phyloP scores from a whole-genome alignment of 2,888 invertebrate species.

The Anaspis maculata region DNA sequence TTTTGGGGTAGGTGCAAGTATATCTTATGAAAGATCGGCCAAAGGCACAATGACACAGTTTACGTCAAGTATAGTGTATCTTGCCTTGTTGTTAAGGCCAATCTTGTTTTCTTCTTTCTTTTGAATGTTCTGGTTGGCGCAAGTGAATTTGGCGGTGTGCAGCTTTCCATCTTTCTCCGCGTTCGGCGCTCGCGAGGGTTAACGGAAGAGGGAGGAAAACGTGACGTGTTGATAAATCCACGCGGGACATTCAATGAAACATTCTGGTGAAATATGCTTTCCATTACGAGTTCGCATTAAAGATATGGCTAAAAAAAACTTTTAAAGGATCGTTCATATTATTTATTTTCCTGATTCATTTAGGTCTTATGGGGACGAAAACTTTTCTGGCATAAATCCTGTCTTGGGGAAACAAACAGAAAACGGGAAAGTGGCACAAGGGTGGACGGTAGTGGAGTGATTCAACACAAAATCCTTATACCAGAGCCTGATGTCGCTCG shows the following conservation, averaged over 20 bases:
- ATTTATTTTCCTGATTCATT: constrained; percentile 38
- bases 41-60: constrained; percentile 20
- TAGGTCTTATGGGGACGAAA: constrained; percentile 31
- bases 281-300: constrained; percentile 40
- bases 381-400: constrained; percentile 31
- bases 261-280: constrained; percentile 39
- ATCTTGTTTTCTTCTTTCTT: constrained; percentile 29
- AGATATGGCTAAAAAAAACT: constrained; percentile 38
- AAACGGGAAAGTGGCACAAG: constrained; percentile 5
- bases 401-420: constrained; percentile 16
- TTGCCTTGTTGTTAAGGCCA: constrained; percentile 27
- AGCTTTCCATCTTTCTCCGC: constrained; percentile 11
- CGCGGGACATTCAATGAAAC: constrained; percentile 37
- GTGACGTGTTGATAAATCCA: constrained; percentile 22
- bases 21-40: too few relatives aligned
- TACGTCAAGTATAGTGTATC: constrained; percentile 21
- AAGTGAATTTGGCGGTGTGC: constrained; percentile 7
- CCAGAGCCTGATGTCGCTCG: too few relatives aligned
- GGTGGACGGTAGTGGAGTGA: not conserved
- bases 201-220: constrained; percentile 7
- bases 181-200: constrained; percentile 4
- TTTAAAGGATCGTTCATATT: constrained; percentile 38
- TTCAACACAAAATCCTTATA: too few relatives aligned
- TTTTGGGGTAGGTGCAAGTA: too few relatives aligned
- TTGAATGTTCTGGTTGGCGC: constrained; percentile 16